Evolutionary conservation across 2,113 vertebrate species (phyloP), one percentile per base, ranked within the genome.

Genomic region (Neoarius graeffei): DNA sequence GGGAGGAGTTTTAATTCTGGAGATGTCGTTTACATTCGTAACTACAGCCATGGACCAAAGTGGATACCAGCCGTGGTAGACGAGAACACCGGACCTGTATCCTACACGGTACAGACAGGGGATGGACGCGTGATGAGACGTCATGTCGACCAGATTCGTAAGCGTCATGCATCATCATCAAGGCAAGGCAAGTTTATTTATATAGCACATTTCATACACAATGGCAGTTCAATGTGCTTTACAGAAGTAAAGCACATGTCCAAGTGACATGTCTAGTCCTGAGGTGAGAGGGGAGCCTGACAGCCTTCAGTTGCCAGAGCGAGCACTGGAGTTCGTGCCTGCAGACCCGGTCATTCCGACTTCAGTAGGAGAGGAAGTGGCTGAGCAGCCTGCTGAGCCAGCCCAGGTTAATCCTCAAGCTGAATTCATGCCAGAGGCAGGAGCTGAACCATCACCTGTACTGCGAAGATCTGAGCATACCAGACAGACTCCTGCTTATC

Each of bases 101-200:
- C 81, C n/a, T 88, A 83, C 48, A 48, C 27, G 4, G 62, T 82
- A 25, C 77, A 35, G n/a, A 25, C 54, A 14, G 85, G 85, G 56
- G 76, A 81, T 69, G 77, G 85, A 69, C 77, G 64, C 23, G 42
- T 81, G 9, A 67, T 81, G 85, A 80, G 60, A 20, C 87, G 81
- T 66, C 91, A 74, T 25, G 57, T 84, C 1, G 69, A 88, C 42
- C 71, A 77, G 50, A 84, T 88, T n/a, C 3, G 15, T 4, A 76
- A 62, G 6, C 54, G 69, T 0, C 69, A 74, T 3, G 25, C 59
- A 59, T 9, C 30, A 19, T 25, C 19, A 23, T n/a, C n/a, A n/a
- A n/a, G n/a, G n/a, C n/a, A n/a, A n/a, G n/a, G n/a, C n/a, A n/a
- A n/a, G n/a, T n/a, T n/a, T n/a, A n/a, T n/a, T n/a, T n/a, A n/a